phyloP scores from a whole-genome alignment of 2,797 vertebrate genomes.

The Spinus olivaceus region DNA sequence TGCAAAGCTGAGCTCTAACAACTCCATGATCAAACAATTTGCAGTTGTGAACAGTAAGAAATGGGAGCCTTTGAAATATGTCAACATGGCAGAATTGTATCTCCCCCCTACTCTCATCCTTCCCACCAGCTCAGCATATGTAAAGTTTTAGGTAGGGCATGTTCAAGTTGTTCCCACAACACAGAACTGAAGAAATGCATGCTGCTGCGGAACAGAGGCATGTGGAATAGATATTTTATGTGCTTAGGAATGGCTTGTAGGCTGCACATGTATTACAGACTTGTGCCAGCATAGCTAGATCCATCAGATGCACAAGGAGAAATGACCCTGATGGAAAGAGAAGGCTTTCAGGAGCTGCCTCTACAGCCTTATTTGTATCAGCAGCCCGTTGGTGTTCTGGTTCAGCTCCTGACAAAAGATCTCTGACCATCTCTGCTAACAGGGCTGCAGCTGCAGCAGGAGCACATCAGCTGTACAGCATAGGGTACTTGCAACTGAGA shows the following conservation, averaged over 20 bases:
- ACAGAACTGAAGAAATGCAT: not conserved
- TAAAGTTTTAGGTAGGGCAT: not conserved
- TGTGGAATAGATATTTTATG: not conserved
- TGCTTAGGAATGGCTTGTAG: not conserved
- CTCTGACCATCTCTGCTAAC: not conserved
- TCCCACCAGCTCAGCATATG: not conserved
- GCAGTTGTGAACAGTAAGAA: slow-evolving; percentile 22
- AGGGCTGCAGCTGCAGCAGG: not conserved
- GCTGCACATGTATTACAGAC: not conserved
- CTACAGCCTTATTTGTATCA: not conserved
- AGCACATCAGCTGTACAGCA: not conserved
- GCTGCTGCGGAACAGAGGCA: not conserved
- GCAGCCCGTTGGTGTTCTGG: not conserved
- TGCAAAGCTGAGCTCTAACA: not conserved
- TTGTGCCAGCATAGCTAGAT: not conserved
- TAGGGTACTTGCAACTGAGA: not conserved
- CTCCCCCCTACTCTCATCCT: not conserved
- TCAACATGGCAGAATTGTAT: not conserved
- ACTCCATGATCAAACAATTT: not conserved
- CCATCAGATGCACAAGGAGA: not conserved
- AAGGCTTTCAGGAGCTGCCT: not conserved
- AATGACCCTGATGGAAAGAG: not conserved
- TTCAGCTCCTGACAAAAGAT: slow-evolving; percentile 4
- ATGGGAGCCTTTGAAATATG: slow-evolving; percentile 6
- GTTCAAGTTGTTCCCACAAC: slow-evolving; percentile 24